Percentiles rank a stretch among this genome's conserved stretches.
Conservation (phyloP, 2,888 invertebrate species). For the Acleris emargana region DNA sequence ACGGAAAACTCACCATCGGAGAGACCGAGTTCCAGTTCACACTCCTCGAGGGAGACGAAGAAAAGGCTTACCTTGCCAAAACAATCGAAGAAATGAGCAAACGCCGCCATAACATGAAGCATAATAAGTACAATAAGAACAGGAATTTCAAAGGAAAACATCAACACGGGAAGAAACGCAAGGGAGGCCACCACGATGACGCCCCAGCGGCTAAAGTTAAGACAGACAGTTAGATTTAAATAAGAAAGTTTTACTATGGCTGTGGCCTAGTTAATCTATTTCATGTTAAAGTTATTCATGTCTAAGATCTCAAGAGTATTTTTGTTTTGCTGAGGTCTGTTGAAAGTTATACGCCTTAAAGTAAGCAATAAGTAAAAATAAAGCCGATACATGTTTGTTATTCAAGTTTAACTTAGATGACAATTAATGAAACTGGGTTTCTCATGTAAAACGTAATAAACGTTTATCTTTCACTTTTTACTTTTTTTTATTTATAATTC, state of each 20-base stretch:
- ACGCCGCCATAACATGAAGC: slow-evolving; percentile 77
- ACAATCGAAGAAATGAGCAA: slow-evolving; percentile 85
- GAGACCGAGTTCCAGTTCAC: slow-evolving; percentile 81
- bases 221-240: slow-evolving; percentile 54
- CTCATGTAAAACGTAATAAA: slow-evolving; percentile 22
- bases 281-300: slow-evolving; percentile 7
- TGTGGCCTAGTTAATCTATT: slow-evolving; percentile 3
- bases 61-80: slow-evolving; percentile 86
- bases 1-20: slow-evolving; percentile 83
- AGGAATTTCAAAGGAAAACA: slow-evolving; percentile 61
- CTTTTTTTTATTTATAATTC: neutral
- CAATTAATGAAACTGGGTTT: slow-evolving; percentile 30
- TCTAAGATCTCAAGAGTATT: slow-evolving; percentile 11
- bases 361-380: slow-evolving; percentile 6
- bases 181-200: slow-evolving; percentile 56
- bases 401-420: slow-evolving; percentile 7
- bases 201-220: slow-evolving; percentile 61
- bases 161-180: slow-evolving; percentile 58
- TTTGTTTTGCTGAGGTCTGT: slow-evolving; percentile 16
- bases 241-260: neutral
- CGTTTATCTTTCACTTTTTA: slow-evolving; percentile 7
- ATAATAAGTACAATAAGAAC: slow-evolving; percentile 60
- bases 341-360: neutral
- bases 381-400: slow-evolving; percentile 20
- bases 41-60: slow-evolving; percentile 88